These are phyloP conservation scores for Brachionus calyciflorus DNA, from an alignment of 1,140 invertebrate species.

Conservation along the genomic window DNA sequence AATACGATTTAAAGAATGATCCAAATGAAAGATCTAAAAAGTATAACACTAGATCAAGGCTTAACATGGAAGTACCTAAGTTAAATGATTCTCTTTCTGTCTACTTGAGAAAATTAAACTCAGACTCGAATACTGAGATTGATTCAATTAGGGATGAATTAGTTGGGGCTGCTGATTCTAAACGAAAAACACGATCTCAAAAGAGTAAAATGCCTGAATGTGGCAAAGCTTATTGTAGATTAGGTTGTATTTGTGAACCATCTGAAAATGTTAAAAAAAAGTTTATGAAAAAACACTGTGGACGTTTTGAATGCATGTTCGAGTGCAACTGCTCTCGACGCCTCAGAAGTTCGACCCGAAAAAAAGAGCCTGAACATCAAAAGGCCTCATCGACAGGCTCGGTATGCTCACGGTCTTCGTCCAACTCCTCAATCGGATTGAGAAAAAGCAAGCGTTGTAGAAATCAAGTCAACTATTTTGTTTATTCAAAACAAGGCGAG, in stretches of 20 bases:
- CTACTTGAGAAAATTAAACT: neutral
- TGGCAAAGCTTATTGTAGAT: neutral
- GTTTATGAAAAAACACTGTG: neutral
- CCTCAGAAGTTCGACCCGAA: slow-evolving; percentile 7
- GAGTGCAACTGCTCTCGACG: slow-evolving; percentile 31
- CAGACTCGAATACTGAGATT: neutral
- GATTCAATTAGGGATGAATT: neutral
- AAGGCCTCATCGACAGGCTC: neutral
- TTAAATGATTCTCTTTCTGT: neutral
- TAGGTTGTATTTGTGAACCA: neutral
- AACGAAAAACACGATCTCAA: neutral
- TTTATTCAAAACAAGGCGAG: neutral
- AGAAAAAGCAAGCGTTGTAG: slow-evolving; percentile 14
- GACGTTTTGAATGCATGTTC: slow-evolving; percentile 43
- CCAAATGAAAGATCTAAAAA: neutral
- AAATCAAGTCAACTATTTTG: slow-evolving; percentile 2
- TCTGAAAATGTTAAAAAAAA: neutral
- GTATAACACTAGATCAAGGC: neutral
- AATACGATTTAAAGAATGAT: neutral
- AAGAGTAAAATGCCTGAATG: neutral
- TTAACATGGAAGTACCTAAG: neutral
- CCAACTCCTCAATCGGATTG: neutral
- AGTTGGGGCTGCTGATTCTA: neutral
- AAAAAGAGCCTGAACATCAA: neutral
- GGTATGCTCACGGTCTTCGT: neutral